Evolutionary conservation across 2,113 vertebrate species (phyloP).

Genomic region (Ctenodactylus gundi): DNA sequence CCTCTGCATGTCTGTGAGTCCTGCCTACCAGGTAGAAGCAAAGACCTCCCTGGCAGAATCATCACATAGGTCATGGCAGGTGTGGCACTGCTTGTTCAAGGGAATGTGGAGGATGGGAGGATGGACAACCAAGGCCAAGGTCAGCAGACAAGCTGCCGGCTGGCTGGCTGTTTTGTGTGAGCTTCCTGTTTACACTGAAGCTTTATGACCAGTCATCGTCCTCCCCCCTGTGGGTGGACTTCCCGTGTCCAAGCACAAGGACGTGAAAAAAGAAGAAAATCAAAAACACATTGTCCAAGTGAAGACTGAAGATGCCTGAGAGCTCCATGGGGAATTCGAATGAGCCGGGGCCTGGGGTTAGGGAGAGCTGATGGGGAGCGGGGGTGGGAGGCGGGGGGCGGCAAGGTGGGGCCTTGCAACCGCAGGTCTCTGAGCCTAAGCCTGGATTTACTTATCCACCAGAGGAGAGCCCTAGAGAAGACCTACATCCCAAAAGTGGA

Average conservation of each 20-base stretch:
- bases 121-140: conserved; percentile 46
- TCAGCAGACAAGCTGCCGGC: conserved; percentile 48
- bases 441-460: fast-evolving
- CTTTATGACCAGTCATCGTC: conserved; percentile 25
- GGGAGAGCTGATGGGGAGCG: not conserved
- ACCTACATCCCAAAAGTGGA: not conserved
- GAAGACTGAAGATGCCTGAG: not conserved
- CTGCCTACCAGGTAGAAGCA: not conserved
- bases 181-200: conserved; percentile 59
- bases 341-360: not conserved
- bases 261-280: not conserved
- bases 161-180: not conserved
- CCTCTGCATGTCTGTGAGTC: not conserved
- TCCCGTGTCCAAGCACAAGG: conserved; percentile 45
- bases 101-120: conserved; percentile 30
- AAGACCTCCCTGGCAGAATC: conserved; percentile 17
- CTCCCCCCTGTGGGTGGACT: conserved; percentile 1
- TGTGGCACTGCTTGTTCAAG: conserved; percentile 7
- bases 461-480: not conserved
- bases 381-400: too few relatives aligned
- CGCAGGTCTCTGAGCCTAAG: too few relatives aligned
- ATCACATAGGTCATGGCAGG: conserved; percentile 22
- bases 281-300: not conserved
- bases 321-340: not conserved
- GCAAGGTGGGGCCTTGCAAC: too few relatives aligned